phyloP scores from a whole-genome alignment of 35 echinoderm and acorn worm genomes.

The Patiria miniata region DNA sequence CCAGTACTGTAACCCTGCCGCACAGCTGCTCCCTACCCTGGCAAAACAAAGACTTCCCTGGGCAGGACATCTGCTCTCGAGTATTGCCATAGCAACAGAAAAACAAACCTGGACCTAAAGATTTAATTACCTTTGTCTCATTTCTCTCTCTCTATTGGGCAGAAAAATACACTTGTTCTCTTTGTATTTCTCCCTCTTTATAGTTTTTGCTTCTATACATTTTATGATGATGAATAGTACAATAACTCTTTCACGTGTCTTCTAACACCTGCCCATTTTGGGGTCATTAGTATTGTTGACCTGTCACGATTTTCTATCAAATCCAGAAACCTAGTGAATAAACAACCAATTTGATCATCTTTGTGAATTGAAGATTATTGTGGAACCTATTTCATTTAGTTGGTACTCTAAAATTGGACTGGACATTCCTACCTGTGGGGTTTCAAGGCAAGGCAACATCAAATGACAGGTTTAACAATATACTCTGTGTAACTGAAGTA shows the following conservation, averaged over 20 bases:
- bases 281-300: conserved; percentile 44
- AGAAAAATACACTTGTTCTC: background rate
- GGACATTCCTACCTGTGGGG: too few species aligned
- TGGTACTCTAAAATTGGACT: too few species aligned
- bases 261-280: background rate
- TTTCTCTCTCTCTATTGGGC: background rate
- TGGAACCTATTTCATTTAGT: too few species aligned
- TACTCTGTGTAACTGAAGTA: too few species aligned
- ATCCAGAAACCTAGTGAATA: too few species aligned
- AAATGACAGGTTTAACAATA: too few species aligned
- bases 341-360: too few species aligned
- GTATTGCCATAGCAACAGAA: conserved; percentile 6
- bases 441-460: too few species aligned
- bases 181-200: background rate
- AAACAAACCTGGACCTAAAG: conserved; percentile 2
- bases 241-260: background rate
- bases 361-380: too few species aligned
- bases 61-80: conserved; percentile 23
- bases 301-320: background rate
- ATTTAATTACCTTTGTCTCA: conserved; percentile 29
- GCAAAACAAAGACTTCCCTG: conserved; percentile 12
- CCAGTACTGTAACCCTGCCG: background rate
- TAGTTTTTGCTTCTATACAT: background rate
- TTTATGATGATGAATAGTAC: background rate
- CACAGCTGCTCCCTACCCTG: conserved; percentile 1